Conservation (phyloP, 2,113 vertebrate genomes). For the Neodon shergylaensis region DNA sequence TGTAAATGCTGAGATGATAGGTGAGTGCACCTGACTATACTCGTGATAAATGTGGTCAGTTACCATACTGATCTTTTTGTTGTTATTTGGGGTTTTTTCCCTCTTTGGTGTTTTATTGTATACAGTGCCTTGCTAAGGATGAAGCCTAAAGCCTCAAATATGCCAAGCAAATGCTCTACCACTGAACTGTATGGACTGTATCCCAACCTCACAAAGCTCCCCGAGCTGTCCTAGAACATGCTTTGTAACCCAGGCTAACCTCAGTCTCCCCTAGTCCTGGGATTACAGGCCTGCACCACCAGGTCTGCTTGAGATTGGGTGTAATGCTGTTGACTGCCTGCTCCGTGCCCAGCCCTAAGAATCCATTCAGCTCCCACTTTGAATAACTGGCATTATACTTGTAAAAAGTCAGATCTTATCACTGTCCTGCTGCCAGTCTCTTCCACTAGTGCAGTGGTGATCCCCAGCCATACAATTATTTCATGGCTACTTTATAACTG, state of each 20-base stretch:
- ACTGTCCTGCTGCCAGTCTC: fast-evolving
- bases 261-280: neutral
- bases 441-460: neutral
- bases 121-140: neutral
- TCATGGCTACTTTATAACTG: neutral
- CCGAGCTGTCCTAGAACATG: neutral
- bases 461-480: neutral
- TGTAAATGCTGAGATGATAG: neutral
- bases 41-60: neutral
- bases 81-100: neutral
- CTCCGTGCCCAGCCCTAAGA: neutral
- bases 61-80: neutral
- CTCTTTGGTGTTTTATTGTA: neutral
- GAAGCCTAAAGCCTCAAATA: neutral
- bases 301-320: neutral
- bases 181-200: neutral
- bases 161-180: neutral
- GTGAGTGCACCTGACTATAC: neutral
- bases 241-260: neutral
- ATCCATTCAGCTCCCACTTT: neutral
- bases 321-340: neutral
- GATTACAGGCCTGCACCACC: neutral
- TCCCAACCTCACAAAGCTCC: too few species aligned
- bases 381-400: neutral
- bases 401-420: neutral